Percentiles rank a stretch among this genome's conserved stretches.
These are phyloP conservation scores for Dasyurus viverrinus DNA, from an alignment of 2,113 vertebrate genomes.

Conservation along the genomic window DNA sequence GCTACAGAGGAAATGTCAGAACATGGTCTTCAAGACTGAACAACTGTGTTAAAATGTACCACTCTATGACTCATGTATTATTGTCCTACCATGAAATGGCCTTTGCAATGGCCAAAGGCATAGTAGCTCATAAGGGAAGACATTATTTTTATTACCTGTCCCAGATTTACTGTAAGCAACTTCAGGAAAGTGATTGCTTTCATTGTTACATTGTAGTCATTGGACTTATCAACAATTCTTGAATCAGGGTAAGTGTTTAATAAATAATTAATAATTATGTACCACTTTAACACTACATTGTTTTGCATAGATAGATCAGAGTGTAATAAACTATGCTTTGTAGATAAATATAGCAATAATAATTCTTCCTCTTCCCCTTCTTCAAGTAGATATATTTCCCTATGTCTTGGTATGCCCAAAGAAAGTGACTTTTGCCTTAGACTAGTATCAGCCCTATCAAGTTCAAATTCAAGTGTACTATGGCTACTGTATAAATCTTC, in stretches of 20 bases:
- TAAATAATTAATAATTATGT: background rate
- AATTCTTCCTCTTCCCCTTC: background rate
- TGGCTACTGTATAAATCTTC: background rate
- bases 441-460: background rate
- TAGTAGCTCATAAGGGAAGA: background rate
- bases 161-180: background rate
- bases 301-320: background rate
- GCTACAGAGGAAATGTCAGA: background rate
- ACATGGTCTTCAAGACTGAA: background rate
- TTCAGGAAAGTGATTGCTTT: background rate
- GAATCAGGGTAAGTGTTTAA: background rate
- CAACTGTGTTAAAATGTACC: background rate
- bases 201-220: background rate
- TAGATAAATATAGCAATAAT: background rate
- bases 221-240: background rate
- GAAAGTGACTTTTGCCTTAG: background rate
- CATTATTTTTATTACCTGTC: background rate
- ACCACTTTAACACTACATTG: background rate
- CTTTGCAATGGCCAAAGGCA: background rate
- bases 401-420: background rate
- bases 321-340: background rate
- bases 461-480: background rate
- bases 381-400: background rate
- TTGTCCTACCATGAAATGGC: background rate
- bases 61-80: background rate